phyloP scores from a whole-genome alignment of 2,797 vertebrate species.

The Sebastes umbrosus region DNA sequence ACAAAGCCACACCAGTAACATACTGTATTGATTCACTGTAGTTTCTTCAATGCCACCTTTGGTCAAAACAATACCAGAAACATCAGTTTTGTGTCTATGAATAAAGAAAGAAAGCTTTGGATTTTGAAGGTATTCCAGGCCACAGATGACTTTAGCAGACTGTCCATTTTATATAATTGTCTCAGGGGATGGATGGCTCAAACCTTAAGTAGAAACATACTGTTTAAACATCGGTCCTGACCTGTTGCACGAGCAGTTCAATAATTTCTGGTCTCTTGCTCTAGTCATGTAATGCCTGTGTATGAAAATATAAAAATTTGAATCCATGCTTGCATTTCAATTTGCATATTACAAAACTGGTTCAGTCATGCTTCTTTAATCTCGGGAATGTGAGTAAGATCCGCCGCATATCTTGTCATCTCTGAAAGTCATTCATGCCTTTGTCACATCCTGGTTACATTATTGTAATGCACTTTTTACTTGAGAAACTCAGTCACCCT shows the following conservation, averaged over 20 bases:
- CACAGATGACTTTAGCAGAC: slow-evolving; percentile 39
- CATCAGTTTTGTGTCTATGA: neutral
- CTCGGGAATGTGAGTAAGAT: slow-evolving; percentile 27
- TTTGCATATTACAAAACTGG: slow-evolving; percentile 22
- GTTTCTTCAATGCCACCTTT: slow-evolving; percentile 17
- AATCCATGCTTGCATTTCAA: slow-evolving; percentile 10
- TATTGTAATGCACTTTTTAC: slow-evolving; percentile 37
- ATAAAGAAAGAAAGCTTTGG: neutral
- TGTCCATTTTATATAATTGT: slow-evolving; percentile 38
- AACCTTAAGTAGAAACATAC: slow-evolving; percentile 22
- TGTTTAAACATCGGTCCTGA: slow-evolving; percentile 8
- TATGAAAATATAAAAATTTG: slow-evolving; percentile 1
- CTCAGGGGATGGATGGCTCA: slow-evolving; percentile 2
- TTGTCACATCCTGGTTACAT: slow-evolving; percentile 46
- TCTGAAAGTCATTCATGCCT: slow-evolving; percentile 37
- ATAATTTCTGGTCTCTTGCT: neutral
- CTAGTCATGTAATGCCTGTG: neutral
- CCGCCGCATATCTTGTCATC: slow-evolving; percentile 34
- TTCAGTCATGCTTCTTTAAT: slow-evolving; percentile 42
- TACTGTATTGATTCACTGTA: slow-evolving; percentile 8
- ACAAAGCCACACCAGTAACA: slow-evolving; percentile 19
- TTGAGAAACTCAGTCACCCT: slow-evolving; percentile 16
- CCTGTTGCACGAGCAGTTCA: slow-evolving; percentile 14
- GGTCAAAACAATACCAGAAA: slow-evolving; percentile 5
- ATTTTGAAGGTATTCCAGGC: slow-evolving; percentile 32